Evolutionary conservation across 2,797 vertebrate species (phyloP).

Genomic region (Sebastes glaucus): DNA sequence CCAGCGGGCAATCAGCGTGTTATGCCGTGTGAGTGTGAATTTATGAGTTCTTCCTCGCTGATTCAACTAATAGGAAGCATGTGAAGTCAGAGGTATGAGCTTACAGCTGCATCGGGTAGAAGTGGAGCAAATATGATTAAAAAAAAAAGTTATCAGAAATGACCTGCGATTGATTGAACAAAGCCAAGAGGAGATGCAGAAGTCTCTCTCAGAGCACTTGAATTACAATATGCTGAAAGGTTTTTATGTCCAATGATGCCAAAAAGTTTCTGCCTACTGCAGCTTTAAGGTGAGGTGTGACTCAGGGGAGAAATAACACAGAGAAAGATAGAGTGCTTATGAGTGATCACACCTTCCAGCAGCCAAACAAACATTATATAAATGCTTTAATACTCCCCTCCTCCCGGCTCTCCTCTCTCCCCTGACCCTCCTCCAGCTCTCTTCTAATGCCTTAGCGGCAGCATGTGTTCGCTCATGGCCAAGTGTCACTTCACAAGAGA

Average conservation of each 20-base stretch:
- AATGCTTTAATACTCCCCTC: neutral
- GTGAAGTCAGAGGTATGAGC: conserved; percentile 29
- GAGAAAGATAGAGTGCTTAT: neutral
- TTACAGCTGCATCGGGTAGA: neutral
- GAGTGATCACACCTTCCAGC: conserved; percentile 18
- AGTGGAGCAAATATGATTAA: too few species aligned
- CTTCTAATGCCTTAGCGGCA: neutral
- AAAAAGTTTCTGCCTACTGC: too few species aligned
- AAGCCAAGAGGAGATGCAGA: too few species aligned
- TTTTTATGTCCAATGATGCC: too few species aligned
- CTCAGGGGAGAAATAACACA: conserved; percentile 31
- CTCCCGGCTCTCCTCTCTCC: conserved; percentile 52
- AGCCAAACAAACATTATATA: conserved; percentile 13
- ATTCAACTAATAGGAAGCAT: conserved; percentile 67
- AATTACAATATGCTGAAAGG: too few species aligned
- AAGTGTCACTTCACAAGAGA: conserved; percentile 13
- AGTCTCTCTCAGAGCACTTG: too few species aligned
- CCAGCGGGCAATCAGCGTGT: conserved; percentile 7
- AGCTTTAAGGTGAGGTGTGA: conserved; percentile 32
- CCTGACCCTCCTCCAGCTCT: conserved; percentile 39
- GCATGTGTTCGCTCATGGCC: conserved; percentile 3
- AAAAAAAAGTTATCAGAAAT: too few species aligned
- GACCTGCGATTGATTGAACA: too few species aligned
- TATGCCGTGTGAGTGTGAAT: conserved; percentile 19
- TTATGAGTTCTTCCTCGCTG: conserved; percentile 34